phyloP scores from a whole-genome alignment of 2,888 invertebrate genomes.

The Amblyjoppa fuscipennis region DNA sequence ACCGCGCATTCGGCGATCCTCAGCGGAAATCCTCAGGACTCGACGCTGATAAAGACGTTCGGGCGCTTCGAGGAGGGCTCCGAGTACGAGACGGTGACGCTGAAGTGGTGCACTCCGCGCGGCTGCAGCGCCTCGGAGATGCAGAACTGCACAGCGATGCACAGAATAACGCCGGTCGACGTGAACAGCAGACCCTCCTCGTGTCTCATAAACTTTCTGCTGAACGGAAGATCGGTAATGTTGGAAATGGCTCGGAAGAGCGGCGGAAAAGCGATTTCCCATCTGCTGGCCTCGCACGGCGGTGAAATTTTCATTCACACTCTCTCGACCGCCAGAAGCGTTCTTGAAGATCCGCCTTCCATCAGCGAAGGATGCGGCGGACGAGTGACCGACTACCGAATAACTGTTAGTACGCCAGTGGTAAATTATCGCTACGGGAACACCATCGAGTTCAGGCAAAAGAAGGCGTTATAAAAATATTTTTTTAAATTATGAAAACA shows the following conservation, averaged over 20 bases:
- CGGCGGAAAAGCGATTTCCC: conserved; percentile 95
- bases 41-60: conserved; percentile 88
- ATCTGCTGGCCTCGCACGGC: conserved; percentile 96
- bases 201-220: conserved; percentile 98
- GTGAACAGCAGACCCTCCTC: conserved; percentile 98
- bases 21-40: conserved; percentile 88
- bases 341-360: conserved; percentile 97
- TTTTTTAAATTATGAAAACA: background rate
- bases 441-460: background rate
- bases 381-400: conserved; percentile 96
- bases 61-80: conserved; percentile 88
- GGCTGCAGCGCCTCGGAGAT: conserved; percentile 92
- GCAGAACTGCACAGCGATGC: conserved; percentile 94
- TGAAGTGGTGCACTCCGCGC: conserved; percentile 99
- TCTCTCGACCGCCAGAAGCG: conserved; percentile 93
- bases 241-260: conserved; percentile 95
- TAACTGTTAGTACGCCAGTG: conserved; percentile 84
- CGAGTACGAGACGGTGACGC: conserved; percentile 93
- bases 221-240: conserved; percentile 96
- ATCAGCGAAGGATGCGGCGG: conserved; percentile 98
- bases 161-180: conserved; percentile 97
- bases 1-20: conserved; percentile 94
- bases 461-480: too few relatives aligned
- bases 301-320: conserved; percentile 98
- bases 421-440: background rate